Base-by-base conservation (phyloP, 1,140 invertebrate species). In the Camponotus floridanus region DNA sequence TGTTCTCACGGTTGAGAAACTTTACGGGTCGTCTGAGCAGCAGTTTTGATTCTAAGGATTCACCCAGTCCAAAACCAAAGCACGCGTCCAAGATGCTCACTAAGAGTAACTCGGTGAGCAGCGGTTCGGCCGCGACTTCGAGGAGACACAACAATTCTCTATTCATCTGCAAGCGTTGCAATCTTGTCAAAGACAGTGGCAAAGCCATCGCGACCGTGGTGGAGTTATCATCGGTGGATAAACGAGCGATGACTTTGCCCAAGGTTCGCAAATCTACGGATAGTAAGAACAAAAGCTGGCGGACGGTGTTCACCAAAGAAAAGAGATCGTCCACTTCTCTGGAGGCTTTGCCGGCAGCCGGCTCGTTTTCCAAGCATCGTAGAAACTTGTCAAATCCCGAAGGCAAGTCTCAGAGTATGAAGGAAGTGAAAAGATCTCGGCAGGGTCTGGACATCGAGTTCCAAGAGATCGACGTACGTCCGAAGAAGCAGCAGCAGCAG, bases 241-340 rank as follows among this genome's bases (percentile, higher is more conserved):
- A 94, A 51, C 89, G 91, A 0, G 94, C 94, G 1, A 95, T 94
- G 93, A 95, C 94, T 0, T 36, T 95, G 76, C 94, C 94, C 6
- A 95, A 95, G 62, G 86, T 91, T 1, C 90, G 88, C 21, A 93
- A 94, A 57, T 92, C 92, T 0, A 92, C 94, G 9, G 94, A 94
- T 13, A 91, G 87, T 15, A 93, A 93, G 76, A 93, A 93, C 76
- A 95, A 93, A 18, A 93, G 93, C 39, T 95, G 94, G 94, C 73
- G 91, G 21, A 94, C 92, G 48, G 94, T 95, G 1, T 95, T 95
- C 36, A 92, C 92, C 2, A 95, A 95, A 57, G 94, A 95, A 31
- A 95, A 94, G 13, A 91, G 94, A 36, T 93, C 94, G 0, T 95
- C 94, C 0, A 81, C 92, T 1, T 95, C 94, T 6, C 42, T 95